Base-by-base conservation (phyloP, 1,140 invertebrate genomes). In the Lasioglossum baleicum region DNA sequence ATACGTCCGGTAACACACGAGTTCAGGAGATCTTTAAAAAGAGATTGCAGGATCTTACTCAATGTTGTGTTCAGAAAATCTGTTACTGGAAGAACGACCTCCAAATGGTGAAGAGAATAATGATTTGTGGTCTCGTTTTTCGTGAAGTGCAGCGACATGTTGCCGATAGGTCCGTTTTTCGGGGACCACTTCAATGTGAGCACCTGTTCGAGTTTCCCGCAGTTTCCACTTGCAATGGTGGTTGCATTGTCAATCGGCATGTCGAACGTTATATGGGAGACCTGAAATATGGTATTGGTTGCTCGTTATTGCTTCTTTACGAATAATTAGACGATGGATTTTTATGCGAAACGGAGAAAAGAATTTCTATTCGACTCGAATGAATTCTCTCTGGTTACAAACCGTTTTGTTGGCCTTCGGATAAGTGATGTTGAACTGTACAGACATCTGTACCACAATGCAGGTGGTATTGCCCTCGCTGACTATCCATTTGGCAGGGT, bases 401-500 rank as follows among this genome's bases (percentile, higher is more conserved):
- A 90, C 86, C 75, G 64, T 72, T 17, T 91, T 86, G 88, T 92
- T 90, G 74, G 88, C 89, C 48, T 90, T 92, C 26, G 86, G 82
- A 83, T 95, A 95, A 8, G 93, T 94, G 53, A 96, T 90, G 84
- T 95, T 95, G 17, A 96, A 88, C 74, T 95, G 94, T 15, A 94
- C 93, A 7, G 95, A 95, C 94, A 96, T 95, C 88, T 94, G 90
- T 2, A 95, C 87, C 20, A 96, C 87, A 60, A 96, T 94, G 85
- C 95, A 96, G 10, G 86, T 90, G 7, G 82, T 61, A 63, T 94
- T 91, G 0, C 89, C 90, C 80, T 88, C 92, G 78, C 87, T 90
- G 6, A 92, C 81, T 1, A 80, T 66, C 95, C 95, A 96, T 77
- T 89, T 93, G 40, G 94, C 94, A 40, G 71, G 42, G 51, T 90